Evolutionary conservation across 2,888 invertebrate species (phyloP).

Genomic region (Drosophila tanythrix): DNA sequence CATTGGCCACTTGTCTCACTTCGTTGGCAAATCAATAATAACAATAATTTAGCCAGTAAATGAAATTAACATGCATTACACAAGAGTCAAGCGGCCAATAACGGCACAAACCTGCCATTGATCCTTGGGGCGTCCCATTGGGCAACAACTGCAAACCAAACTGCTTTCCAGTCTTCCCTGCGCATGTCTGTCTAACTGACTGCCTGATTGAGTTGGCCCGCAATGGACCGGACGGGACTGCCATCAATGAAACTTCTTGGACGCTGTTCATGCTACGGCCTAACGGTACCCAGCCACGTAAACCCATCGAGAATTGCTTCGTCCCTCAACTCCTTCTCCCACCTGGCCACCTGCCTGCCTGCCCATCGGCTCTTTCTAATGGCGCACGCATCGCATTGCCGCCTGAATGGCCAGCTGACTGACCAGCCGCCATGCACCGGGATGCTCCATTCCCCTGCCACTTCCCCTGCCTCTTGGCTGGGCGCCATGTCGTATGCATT

Average conservation of each 20-base stretch:
- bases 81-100: constrained; percentile 61
- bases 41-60: constrained; percentile 75
- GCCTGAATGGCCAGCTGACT: constrained; percentile 73
- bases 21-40: constrained; percentile 69
- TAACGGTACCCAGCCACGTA: constrained; percentile 64
- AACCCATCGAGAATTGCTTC: constrained; percentile 34
- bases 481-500: constrained; percentile 77
- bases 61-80: constrained; percentile 78
- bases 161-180: constrained; percentile 54
- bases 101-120: constrained; percentile 75
- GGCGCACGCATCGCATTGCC: constrained; percentile 73
- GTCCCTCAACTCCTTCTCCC: not conserved
- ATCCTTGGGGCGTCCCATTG: constrained; percentile 79
- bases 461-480: constrained; percentile 30
- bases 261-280: constrained; percentile 59
- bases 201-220: constrained; percentile 74
- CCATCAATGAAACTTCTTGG: constrained; percentile 69
- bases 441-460: constrained; percentile 11
- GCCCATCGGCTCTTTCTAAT: constrained; percentile 65
- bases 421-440: constrained; percentile 54
- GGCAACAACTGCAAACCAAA: constrained; percentile 46
- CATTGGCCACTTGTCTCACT: constrained; percentile 16
- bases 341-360: constrained; percentile 4
- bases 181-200: constrained; percentile 50
- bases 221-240: constrained; percentile 43